Percentiles rank a stretch among this genome's conserved stretches.
Conservation (phyloP, 1,140 invertebrate genomes). For the Portunus trituberculatus region DNA sequence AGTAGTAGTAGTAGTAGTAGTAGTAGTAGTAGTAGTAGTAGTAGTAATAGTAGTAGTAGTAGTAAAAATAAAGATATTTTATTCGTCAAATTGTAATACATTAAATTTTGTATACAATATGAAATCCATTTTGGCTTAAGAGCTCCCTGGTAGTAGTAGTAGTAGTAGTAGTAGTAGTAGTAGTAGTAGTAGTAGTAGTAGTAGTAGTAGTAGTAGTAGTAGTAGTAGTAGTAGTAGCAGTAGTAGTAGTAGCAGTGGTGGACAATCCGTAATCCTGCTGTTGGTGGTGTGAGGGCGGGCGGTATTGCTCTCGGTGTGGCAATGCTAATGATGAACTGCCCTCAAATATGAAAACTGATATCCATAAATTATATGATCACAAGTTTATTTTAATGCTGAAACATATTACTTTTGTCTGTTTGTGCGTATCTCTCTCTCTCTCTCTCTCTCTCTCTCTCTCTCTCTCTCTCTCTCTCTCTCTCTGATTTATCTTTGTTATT, state of each 20-base stretch:
- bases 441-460: too few species aligned
- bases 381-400: neutral
- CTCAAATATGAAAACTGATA: neutral
- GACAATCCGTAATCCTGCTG: too few species aligned
- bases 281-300: neutral
- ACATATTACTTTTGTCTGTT: neutral
- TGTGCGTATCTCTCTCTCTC: neutral
- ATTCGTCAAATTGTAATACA: too few species aligned
- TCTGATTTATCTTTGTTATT: too few species aligned
- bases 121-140: too few species aligned
- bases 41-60: neutral
- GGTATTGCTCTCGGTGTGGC: neutral
- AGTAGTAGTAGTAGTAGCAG: too few species aligned
- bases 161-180: neutral
- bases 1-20: neutral
- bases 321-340: neutral
- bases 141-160: too few species aligned
- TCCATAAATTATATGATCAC: neutral
- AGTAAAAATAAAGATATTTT: too few species aligned
- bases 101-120: too few species aligned
- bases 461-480: too few species aligned
- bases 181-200: neutral
- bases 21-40: too few species aligned
- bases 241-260: too few species aligned
- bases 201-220: neutral